Evolutionary conservation across 2,888 invertebrate species (phyloP).

Genomic region (Eristalis tenax): DNA sequence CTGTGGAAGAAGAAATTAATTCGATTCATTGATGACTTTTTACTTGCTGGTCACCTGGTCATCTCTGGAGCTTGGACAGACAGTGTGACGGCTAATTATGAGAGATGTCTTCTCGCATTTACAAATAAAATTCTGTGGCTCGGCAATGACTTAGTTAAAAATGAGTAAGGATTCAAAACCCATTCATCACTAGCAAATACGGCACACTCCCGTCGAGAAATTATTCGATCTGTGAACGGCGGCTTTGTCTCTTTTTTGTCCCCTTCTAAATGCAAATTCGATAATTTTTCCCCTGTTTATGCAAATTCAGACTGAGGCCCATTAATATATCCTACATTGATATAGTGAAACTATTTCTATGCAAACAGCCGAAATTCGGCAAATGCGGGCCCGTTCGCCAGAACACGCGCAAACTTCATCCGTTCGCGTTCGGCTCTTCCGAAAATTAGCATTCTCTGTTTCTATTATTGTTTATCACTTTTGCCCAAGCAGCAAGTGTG

Average conservation of each 20-base stretch:
- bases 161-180: too few species aligned
- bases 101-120: too few species aligned
- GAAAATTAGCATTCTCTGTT: slow-evolving; percentile 37
- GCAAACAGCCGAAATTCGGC: not conserved
- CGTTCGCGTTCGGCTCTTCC: not conserved
- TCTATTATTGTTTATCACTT: slow-evolving; percentile 28
- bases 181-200: too few species aligned
- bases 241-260: not conserved
- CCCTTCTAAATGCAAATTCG: not conserved
- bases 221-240: too few species aligned
- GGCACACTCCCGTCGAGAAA: too few species aligned
- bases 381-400: not conserved
- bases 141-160: too few species aligned
- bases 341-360: not conserved
- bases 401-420: slow-evolving; percentile 17
- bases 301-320: not conserved
- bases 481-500: slow-evolving; percentile 14
- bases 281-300: not conserved
- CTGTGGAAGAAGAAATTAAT: not conserved
- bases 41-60: not conserved
- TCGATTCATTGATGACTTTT: not conserved
- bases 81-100: not conserved
- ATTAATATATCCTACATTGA: not conserved
- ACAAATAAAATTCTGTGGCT: too few species aligned
- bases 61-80: not conserved